Conservation (phyloP, 2,113 vertebrate genomes). For the Salvelinus namaycush region DNA sequence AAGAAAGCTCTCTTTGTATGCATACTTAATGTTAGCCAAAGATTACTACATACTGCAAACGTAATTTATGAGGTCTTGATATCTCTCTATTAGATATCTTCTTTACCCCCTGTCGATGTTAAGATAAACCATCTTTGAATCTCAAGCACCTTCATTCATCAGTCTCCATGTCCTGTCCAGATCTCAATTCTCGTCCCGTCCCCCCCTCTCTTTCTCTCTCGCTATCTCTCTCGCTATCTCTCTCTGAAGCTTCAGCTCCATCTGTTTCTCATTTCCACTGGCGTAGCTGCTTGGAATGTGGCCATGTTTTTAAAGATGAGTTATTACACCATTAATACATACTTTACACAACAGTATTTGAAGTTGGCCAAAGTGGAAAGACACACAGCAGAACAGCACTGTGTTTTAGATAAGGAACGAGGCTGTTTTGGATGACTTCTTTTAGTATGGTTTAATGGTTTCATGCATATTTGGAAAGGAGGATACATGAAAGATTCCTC, state of each 20-base stretch:
- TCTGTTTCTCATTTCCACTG: slow-evolving; percentile 57
- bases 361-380: slow-evolving; percentile 8
- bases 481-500: background rate
- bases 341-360: slow-evolving; percentile 15
- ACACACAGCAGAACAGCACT: background rate
- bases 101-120: background rate
- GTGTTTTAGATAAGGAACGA: background rate
- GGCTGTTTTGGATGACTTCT: background rate
- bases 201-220: background rate
- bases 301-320: slow-evolving; percentile 48
- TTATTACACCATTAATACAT: slow-evolving; percentile 51
- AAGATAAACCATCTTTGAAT: background rate
- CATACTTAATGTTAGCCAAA: background rate
- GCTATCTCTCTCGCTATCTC: background rate
- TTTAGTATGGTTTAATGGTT: background rate
- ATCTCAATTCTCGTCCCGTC: background rate
- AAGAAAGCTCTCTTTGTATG: background rate
- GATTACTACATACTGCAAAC: no score
- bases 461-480: no score
- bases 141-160: no score
- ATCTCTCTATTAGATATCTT: no score
- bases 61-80: no score
- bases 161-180: background rate
- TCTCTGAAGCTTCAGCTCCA: slow-evolving; percentile 22
- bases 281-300: slow-evolving; percentile 46